Conservation (phyloP, 2,113 vertebrate species). For the Galeopterus variegatus region DNA sequence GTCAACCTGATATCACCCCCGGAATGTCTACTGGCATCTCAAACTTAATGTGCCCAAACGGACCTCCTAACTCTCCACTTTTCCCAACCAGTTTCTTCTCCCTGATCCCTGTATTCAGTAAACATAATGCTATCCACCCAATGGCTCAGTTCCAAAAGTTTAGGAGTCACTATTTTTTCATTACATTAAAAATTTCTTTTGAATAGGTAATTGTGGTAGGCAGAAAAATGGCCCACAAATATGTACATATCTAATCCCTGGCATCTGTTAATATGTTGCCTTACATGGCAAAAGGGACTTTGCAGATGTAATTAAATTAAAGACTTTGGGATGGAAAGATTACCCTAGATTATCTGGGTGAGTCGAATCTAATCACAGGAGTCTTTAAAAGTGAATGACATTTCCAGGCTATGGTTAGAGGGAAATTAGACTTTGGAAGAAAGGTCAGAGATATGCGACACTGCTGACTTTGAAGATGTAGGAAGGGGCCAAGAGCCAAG, state of each 20-base stretch:
- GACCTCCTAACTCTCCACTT: neutral
- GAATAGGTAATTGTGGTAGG: neutral
- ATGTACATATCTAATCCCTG: neutral
- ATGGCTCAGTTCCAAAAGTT: neutral
- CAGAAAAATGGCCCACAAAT: neutral
- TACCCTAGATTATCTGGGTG: neutral
- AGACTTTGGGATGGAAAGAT: neutral
- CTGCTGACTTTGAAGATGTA: neutral
- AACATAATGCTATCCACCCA: neutral
- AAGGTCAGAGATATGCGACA: neutral
- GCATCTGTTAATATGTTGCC: neutral
- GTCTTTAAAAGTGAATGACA: neutral
- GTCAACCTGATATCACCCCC: neutral
- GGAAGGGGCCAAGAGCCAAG: neutral
- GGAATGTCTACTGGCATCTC: neutral
- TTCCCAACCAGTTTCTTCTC: neutral
- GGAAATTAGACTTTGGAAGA: neutral
- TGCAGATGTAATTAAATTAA: neutral
- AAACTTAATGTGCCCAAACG: neutral
- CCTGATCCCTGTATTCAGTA: neutral
- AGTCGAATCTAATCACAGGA: neutral
- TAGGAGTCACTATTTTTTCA: neutral
- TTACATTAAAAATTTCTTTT: neutral
- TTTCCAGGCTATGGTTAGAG: neutral
- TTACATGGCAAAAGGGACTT: neutral